Percentiles rank a stretch among this genome's conserved stretches.
Conservation (phyloP, 2,888 invertebrate genomes). For the Oscheius sp. region DNA sequence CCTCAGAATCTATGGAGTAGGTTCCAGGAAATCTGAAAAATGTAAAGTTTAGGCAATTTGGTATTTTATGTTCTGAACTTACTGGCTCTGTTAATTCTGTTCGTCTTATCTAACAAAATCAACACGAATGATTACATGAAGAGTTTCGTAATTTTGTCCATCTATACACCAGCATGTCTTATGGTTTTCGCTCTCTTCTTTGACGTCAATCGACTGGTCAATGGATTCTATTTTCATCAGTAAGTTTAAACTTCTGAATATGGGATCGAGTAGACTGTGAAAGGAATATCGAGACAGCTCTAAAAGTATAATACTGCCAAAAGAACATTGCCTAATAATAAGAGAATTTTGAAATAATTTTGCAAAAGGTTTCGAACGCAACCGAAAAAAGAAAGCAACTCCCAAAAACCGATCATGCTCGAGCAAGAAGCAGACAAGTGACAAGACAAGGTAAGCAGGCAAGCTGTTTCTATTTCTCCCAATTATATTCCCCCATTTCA, state of each 20-base stretch:
- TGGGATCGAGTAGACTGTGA: neutral
- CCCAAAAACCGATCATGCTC: no score
- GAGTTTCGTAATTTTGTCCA: constrained; percentile 6
- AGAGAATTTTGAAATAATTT: no score
- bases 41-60: constrained; percentile 2
- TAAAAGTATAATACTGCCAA: no score
- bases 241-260: neutral
- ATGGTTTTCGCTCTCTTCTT: constrained; percentile 15
- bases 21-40: neutral
- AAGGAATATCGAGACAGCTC: no score
- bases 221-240: constrained; percentile 10
- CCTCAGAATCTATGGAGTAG: constrained; percentile 5
- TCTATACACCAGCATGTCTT: constrained; percentile 1
- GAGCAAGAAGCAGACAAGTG: no score
- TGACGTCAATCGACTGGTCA: neutral
- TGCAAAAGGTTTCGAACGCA: no score
- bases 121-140: neutral
- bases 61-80: neutral
- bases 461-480: no score
- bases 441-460: no score
- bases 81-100: neutral
- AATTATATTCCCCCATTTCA: no score
- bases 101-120: constrained; percentile 4
- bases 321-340: no score
- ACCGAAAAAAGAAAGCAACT: no score